phyloP scores from a whole-genome alignment of 2,888 invertebrate species.

The Phaonia tiefii region DNA sequence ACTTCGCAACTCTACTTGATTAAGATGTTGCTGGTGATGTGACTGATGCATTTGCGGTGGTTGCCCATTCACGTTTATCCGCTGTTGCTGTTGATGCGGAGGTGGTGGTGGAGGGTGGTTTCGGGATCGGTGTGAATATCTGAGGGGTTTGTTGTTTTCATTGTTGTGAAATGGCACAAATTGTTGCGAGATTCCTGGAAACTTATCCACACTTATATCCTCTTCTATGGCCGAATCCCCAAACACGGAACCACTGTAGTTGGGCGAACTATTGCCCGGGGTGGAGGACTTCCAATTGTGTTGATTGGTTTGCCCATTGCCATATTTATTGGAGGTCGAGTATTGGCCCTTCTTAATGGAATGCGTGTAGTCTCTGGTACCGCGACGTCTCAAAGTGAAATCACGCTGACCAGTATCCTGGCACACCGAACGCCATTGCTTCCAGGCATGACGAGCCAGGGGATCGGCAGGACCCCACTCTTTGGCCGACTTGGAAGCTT shows the following conservation, averaged over 20 bases:
- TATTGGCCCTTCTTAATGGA: constrained; percentile 80
- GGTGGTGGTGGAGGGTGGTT: constrained; percentile 66
- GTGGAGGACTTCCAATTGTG: constrained; percentile 78
- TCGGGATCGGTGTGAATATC: constrained; percentile 75
- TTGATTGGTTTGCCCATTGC: constrained; percentile 68
- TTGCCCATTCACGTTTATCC: constrained; percentile 52
- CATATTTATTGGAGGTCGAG: constrained; percentile 74
- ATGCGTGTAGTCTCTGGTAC: constrained; percentile 80
- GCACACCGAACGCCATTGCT: constrained; percentile 80
- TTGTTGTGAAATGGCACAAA: constrained; percentile 76
- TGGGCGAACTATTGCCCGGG: constrained; percentile 80
- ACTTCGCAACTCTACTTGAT: constrained; percentile 58
- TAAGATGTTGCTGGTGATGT: constrained; percentile 57
- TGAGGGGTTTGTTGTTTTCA: constrained; percentile 74
- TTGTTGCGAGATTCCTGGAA: constrained; percentile 77
- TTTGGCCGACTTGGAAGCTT: constrained; percentile 80
- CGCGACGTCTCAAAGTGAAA: constrained; percentile 79
- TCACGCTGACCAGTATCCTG: constrained; percentile 80
- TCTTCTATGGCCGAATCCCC: constrained; percentile 81
- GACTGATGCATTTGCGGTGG: constrained; percentile 31
- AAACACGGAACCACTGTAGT: constrained; percentile 80
- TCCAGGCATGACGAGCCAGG: constrained; percentile 80
- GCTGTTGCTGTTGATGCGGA: constrained; percentile 57
- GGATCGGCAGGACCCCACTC: constrained; percentile 81
- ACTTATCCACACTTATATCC: constrained; percentile 80